Percentiles rank a stretch among this genome's conserved stretches.
Evolutionary conservation across 2,113 vertebrate species (phyloP).

Genomic region (Oxyruncus cristatus): DNA sequence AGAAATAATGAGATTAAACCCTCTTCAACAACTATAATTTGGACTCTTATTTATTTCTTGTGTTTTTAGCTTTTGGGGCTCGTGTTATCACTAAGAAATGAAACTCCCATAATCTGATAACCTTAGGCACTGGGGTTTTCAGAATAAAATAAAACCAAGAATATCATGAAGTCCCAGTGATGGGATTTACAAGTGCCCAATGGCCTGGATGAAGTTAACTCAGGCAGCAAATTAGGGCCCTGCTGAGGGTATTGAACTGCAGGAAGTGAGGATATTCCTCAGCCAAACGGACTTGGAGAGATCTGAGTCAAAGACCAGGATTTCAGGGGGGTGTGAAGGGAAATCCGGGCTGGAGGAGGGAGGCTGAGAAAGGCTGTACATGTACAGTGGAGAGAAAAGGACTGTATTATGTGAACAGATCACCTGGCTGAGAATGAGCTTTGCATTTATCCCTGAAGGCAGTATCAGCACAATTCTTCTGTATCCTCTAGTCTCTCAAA

Average conservation of each 20-base stretch:
- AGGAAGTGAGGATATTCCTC: slow-evolving; percentile 43
- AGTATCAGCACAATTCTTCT: slow-evolving; percentile 9
- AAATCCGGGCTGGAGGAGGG: not conserved
- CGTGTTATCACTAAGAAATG: not conserved
- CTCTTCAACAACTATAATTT: not conserved
- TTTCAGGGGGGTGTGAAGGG: slow-evolving; percentile 17
- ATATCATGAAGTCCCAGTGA: slow-evolving; percentile 14
- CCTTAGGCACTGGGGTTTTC: not conserved
- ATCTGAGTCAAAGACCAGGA: slow-evolving; percentile 29
- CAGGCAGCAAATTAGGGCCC: slow-evolving; percentile 61
- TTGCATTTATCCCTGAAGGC: slow-evolving; percentile 38
- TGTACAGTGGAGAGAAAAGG: not conserved
- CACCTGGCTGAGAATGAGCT: slow-evolving; percentile 41
- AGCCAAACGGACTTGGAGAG: slow-evolving; percentile 25
- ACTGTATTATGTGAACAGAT: slow-evolving; percentile 32
- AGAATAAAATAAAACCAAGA: slow-evolving; percentile 36
- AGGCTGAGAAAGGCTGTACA: not conserved
- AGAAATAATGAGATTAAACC: slow-evolving; percentile 12
- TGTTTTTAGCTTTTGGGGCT: not conserved
- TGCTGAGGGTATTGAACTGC: slow-evolving; percentile 49
- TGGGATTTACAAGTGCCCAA: slow-evolving; percentile 56
- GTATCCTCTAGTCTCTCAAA: slow-evolving; percentile 39
- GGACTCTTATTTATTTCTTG: not conserved
- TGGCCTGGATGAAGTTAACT: slow-evolving; percentile 63
- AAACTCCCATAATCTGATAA: slow-evolving; percentile 4